Conservation (phyloP, 2,888 invertebrate genomes). For the Aspidiotus destructor region DNA sequence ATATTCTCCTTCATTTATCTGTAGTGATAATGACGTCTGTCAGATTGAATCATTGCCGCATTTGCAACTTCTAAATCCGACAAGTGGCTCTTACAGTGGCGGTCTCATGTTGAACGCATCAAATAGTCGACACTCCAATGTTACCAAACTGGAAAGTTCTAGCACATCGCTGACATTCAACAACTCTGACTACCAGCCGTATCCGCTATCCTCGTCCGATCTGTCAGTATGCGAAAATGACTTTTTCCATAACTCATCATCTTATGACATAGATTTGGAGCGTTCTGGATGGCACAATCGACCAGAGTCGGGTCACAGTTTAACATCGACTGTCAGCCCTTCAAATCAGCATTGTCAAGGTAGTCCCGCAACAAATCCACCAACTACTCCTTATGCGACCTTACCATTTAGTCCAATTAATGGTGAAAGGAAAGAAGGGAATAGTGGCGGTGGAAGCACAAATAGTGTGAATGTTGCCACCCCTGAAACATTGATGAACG, state of each 20-base stretch:
- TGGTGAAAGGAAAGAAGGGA: slow-evolving; percentile 44
- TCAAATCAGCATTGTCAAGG: slow-evolving; percentile 44
- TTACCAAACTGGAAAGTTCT: slow-evolving; percentile 25
- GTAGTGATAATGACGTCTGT: slow-evolving; percentile 35
- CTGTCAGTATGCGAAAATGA: slow-evolving; percentile 52
- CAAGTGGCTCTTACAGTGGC: slow-evolving; percentile 12
- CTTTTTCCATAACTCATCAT: slow-evolving; percentile 52
- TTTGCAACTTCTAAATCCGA: neutral
- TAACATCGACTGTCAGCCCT: slow-evolving; percentile 43
- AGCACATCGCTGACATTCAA: slow-evolving; percentile 9
- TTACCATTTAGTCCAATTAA: slow-evolving; percentile 57
- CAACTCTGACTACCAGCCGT: slow-evolving; percentile 41
- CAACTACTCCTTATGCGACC: slow-evolving; percentile 43
- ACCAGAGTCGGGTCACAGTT: slow-evolving; percentile 56
- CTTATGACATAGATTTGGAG: slow-evolving; percentile 43
- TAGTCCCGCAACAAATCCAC: slow-evolving; percentile 46
- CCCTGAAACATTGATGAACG: slow-evolving; percentile 46
- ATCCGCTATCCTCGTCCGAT: slow-evolving; percentile 45
- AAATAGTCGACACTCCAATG: slow-evolving; percentile 15
- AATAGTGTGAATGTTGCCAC: slow-evolving; percentile 31
- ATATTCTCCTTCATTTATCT: neutral
- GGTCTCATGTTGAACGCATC: slow-evolving; percentile 21
- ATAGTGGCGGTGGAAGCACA: too few relatives aligned
- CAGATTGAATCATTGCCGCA: slow-evolving; percentile 39
- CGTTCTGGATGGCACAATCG: slow-evolving; percentile 41